Evolutionary conservation across 2,888 invertebrate genomes (phyloP), one percentile per base, ranked within the genome.

Genomic region (Monoplex corrugatus): DNA sequence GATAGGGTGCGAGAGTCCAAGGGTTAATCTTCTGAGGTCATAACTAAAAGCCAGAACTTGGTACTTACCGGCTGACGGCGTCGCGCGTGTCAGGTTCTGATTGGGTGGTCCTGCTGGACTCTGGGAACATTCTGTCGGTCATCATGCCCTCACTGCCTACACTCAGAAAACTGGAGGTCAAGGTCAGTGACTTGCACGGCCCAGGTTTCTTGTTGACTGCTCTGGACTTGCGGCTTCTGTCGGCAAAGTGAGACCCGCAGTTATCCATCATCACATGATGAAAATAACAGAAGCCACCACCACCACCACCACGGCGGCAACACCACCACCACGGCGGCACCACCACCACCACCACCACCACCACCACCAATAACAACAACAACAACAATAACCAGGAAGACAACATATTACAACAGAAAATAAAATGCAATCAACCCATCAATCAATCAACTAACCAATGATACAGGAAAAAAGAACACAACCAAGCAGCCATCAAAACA

Each of bases 91-190:
- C 44, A 43, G 88, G 83, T 28, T 88, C 88, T 44, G 88, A 83
- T 44, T 68, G 82, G 82, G n/a, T 57, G 83, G 68, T 82, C 28
- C 83, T 43, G 88, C 68, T 88, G 57, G 82, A 50, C n/a, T 88
- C 88, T 3, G 88, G 83, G 28, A 82, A 80, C 63, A 82, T 8
- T 23, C 82, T 32, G 68, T 88, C 87, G 6, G 87, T 80, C 80
- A 80, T 50, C 40, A 57, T 28, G 38, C 80, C 80, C 80, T 87
- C 88, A 32, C 83, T 88, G 68, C 88, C 83, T 57, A 88, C 88
- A 38, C 83, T 83, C 23, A 57, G 68, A 16, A 50, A 44, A 35
- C 68, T 75, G 83, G 83, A 63, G 8, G 13, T n/a, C 44, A 82
- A 16, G 19, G 63, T 63, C 82, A 82, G 45, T 19, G 83, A 82